Conservation (phyloP, 1,140 invertebrate species). For the Procambarus clarkii region DNA sequence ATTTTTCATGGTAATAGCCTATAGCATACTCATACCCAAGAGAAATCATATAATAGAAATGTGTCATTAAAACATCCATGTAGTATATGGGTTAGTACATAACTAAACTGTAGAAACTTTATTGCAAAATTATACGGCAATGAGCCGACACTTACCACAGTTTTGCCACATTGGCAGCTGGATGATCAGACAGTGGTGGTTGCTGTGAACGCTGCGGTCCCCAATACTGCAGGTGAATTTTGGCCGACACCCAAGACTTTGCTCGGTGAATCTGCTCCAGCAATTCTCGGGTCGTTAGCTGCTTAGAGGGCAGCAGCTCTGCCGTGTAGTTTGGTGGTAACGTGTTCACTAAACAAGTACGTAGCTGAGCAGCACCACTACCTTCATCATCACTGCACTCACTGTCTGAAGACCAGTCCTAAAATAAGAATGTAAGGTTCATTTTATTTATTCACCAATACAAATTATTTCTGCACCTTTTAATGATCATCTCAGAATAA, state of each 20-base stretch:
- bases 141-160: constrained; percentile 19
- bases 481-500: neutral
- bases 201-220: constrained; percentile 25
- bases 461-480: neutral
- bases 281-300: neutral
- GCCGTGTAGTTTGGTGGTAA: neutral
- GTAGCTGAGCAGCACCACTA: neutral
- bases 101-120: too few species aligned
- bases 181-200: constrained; percentile 32
- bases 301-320: neutral
- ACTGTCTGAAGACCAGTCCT: constrained; percentile 53
- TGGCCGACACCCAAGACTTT: constrained; percentile 42
- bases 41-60: too few species aligned
- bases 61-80: too few species aligned
- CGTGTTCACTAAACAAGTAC: neutral
- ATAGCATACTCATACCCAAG: too few species aligned
- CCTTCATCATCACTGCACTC: constrained; percentile 31
- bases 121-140: neutral
- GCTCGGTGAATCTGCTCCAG: constrained; percentile 53
- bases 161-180: constrained; percentile 37
- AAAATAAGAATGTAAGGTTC: neutral
- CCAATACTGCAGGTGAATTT: constrained; percentile 55
- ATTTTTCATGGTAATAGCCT: too few species aligned
- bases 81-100: too few species aligned
- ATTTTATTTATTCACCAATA: too few species aligned